phyloP scores from a whole-genome alignment of 2,888 invertebrate genomes.

The Geotrupes spiniger region DNA sequence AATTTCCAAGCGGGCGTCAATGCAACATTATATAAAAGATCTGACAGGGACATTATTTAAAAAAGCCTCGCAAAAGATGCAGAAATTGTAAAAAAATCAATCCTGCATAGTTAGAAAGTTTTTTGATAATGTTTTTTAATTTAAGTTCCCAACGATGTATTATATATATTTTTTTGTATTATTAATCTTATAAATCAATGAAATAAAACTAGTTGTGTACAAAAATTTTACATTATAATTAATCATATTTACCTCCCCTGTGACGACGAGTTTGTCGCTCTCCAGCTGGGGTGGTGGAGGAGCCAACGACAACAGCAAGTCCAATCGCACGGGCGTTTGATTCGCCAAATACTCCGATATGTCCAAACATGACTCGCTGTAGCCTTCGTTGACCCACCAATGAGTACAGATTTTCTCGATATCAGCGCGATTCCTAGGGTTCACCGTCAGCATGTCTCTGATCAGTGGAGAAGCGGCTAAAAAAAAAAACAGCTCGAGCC shows the following conservation, averaged over 20 bases:
- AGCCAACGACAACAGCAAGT: conserved; percentile 79
- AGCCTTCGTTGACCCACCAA: conserved; percentile 94
- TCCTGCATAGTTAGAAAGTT: no score
- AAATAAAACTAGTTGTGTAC: no score
- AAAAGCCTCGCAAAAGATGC: neutral
- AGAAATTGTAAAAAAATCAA: neutral
- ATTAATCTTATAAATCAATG: no score
- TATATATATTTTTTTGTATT: no score
- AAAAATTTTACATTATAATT: no score
- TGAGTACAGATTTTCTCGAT: conserved; percentile 93
- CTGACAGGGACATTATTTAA: neutral
- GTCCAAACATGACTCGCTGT: conserved; percentile 77
- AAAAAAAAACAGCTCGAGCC: conserved; percentile 34
- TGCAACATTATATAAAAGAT: conserved; percentile 3
- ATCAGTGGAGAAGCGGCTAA: conserved; percentile 91
- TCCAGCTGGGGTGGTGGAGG: conserved; percentile 74
- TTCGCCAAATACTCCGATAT: conserved; percentile 85
- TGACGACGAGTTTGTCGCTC: conserved; percentile 70
- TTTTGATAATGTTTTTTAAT: no score
- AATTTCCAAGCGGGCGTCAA: conserved; percentile 23
- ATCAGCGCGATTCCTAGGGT: conserved; percentile 83
- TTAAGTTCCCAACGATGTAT: no score
- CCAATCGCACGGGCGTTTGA: conserved; percentile 85
- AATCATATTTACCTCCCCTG: conserved; percentile 50
- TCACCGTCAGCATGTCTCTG: conserved; percentile 90